A percentile compares a stretch with the other conserved stretches of the same genome.
phyloP scores from a whole-genome alignment of 2,888 invertebrate species.

The Synergus umbraculus region DNA sequence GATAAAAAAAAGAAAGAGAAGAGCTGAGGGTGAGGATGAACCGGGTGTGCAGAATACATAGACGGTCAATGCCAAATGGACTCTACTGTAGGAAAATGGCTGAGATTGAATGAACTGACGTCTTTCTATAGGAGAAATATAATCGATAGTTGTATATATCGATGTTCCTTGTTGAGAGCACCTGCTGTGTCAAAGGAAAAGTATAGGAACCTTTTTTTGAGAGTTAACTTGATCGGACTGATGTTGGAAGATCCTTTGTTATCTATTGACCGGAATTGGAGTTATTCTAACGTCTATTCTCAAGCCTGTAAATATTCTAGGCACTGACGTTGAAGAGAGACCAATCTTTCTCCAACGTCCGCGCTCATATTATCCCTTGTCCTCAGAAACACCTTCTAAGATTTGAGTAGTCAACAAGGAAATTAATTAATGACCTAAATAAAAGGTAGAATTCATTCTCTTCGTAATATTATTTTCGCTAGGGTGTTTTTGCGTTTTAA shows the following conservation, averaged over 20 bases:
- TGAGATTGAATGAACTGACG: constrained; percentile 28
- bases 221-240: not conserved
- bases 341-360: not conserved
- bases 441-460: not conserved
- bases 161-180: not conserved
- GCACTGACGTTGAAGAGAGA: not conserved
- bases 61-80: constrained; percentile 45
- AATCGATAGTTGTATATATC: constrained; percentile 47
- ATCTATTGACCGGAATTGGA: not conserved
- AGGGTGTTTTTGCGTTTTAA: not conserved
- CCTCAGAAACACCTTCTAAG: not conserved
- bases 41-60: constrained; percentile 44
- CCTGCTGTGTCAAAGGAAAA: not conserved
- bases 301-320: no score
- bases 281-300: no score
- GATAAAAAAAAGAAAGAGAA: constrained; percentile 56
- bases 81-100: constrained; percentile 44
- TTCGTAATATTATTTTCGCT: not conserved
- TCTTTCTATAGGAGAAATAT: constrained; percentile 36
- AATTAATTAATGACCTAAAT: not conserved
- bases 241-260: not conserved
- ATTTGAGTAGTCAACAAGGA: not conserved
- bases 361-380: not conserved
- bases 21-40: constrained; percentile 48
- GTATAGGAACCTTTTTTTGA: not conserved